A percentile compares a stretch with the other conserved stretches of the same genome.
These are phyloP conservation scores for Nothobranchius kuhntae DNA, from an alignment of 2,113 vertebrate species.

Conservation along the genomic window DNA sequence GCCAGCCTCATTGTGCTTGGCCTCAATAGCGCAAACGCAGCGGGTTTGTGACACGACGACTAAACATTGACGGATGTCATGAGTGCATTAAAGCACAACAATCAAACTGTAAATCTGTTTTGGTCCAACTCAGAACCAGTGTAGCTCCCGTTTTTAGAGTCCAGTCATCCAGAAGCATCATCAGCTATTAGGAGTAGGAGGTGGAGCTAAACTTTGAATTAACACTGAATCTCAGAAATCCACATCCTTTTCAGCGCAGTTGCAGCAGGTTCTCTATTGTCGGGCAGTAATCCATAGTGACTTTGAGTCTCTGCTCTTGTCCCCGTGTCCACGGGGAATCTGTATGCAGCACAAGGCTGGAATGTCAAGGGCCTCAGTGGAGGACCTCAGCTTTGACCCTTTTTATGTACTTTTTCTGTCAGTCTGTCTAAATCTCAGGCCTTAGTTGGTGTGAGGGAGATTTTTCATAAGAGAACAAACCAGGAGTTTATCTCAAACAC, in stretches of 20 bases:
- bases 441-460: too few species aligned
- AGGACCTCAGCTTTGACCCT: conserved; percentile 38
- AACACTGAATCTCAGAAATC: conserved; percentile 24
- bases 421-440: not conserved
- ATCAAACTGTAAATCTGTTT: too few species aligned
- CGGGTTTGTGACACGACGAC: not conserved
- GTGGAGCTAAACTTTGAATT: conserved; percentile 19
- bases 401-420: not conserved
- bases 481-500: too few species aligned
- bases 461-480: too few species aligned
- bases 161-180: not conserved
- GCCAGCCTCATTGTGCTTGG: not conserved
- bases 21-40: not conserved
- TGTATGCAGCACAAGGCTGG: conserved; percentile 38
- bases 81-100: too few species aligned
- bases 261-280: conserved; percentile 62
- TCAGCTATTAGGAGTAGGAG: conserved; percentile 8
- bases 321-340: conserved; percentile 51
- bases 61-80: too few species aligned
- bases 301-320: conserved; percentile 36
- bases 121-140: not conserved
- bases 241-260: conserved; percentile 32
- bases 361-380: conserved; percentile 42
- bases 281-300: conserved; percentile 61
- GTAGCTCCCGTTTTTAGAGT: not conserved